These are phyloP conservation scores for Aradophagus sp. DNA, from an alignment of 1,140 invertebrate species.

Conservation along the genomic window DNA sequence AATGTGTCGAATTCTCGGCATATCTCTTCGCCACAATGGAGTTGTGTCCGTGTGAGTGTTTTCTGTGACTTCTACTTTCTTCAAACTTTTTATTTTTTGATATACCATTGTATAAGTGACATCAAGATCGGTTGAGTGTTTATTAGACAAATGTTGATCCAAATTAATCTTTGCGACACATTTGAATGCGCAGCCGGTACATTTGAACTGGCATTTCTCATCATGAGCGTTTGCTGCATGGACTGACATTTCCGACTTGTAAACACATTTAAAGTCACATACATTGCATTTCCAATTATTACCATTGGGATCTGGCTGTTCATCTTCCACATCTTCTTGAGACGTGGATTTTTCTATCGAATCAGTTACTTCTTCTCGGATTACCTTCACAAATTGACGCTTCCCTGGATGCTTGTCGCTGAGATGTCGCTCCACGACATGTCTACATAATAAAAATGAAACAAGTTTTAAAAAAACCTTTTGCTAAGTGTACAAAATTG, in stretches of 20 bases:
- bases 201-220: slow-evolving; percentile 81
- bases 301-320: slow-evolving; percentile 63
- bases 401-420: slow-evolving; percentile 78
- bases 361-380: slow-evolving; percentile 75
- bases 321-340: slow-evolving; percentile 51
- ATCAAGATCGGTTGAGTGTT: slow-evolving; percentile 72
- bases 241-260: slow-evolving; percentile 77
- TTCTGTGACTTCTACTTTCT: slow-evolving; percentile 60
- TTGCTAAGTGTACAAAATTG: no score
- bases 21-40: slow-evolving; percentile 78
- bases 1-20: slow-evolving; percentile 77
- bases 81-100: slow-evolving; percentile 67
- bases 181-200: slow-evolving; percentile 78
- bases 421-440: slow-evolving; percentile 81
- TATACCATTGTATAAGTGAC: slow-evolving; percentile 61
- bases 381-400: slow-evolving; percentile 75
- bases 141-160: slow-evolving; percentile 76
- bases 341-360: slow-evolving; percentile 51
- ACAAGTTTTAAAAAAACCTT: no score
- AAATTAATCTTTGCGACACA: slow-evolving; percentile 76
- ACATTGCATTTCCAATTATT: slow-evolving; percentile 83
- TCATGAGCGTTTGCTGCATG: slow-evolving; percentile 78
- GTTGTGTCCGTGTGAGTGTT: slow-evolving; percentile 70
- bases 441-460: slow-evolving; percentile 52
- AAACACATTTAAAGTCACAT: slow-evolving; percentile 78